Base-by-base conservation (phyloP, 2,888 invertebrate genomes). In the Drosophila rellima region DNA sequence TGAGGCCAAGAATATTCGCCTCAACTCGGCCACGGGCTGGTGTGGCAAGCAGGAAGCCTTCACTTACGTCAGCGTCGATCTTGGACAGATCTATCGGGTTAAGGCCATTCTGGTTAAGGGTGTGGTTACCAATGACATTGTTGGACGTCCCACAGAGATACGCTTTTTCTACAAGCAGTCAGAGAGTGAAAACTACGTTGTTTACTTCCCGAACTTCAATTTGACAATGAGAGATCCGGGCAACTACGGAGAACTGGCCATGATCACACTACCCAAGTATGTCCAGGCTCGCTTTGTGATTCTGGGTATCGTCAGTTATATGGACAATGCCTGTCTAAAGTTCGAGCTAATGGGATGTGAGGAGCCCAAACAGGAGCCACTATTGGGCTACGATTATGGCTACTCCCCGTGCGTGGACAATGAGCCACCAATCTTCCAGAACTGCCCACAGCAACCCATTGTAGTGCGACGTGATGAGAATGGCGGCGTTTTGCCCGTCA, bases 341-440 rank as follows among this genome's bases (percentile, higher is more conserved):
- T 98, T 99, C 90, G 98, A 98, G 93, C 92, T 99, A 50, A 97
- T 98, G 96, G 98, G 98, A 35, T 99, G 98, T 91, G 97, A 98
- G 90, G 97, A 97, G 87, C 96, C 97, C 0, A 94, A 94, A 54
- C 93, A 94, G 26, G 97, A 97, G 83, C 97, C 97, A 3, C 92
- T 97, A n/a, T 93, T 98, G 39, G 98, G 98, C 62, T 98, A 97
- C 90, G 97, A 98, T 91, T 97, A 97, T 80, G 98, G 97, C 70
- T 98, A 96, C 92, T 98, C 98, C 0, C 96, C 98, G 0, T 98
- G 98, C 92, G 98, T 98, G 81, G 96, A 99, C 92, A 98, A 98
- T 87, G 98, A 98, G 90, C 98, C 98, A 3, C 99, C 98, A 26
- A 96, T 97, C 8, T 99, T 99, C 95, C 97, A 97, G 93, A 98